Evolutionary conservation across 64 coral and sea anemone species (phyloP).

Genomic region (Pachyseris speciosa): DNA sequence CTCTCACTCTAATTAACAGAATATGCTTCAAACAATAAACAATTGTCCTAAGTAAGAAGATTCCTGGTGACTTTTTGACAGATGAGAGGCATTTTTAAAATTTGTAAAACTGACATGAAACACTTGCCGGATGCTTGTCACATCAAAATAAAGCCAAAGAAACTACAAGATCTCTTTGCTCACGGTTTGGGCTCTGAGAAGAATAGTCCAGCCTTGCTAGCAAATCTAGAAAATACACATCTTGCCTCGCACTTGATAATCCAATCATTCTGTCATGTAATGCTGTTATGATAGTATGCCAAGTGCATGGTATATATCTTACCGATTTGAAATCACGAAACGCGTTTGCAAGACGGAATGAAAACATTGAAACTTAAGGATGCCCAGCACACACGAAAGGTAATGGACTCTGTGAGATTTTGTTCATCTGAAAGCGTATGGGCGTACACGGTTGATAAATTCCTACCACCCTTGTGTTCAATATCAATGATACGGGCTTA

Average conservation of each 20-base stretch:
- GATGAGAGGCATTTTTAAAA: slow-evolving; percentile 3
- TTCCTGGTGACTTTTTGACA: background rate
- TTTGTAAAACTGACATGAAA: background rate
- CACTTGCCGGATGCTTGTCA: background rate
- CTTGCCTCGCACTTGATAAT: background rate
- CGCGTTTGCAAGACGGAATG: too few species aligned
- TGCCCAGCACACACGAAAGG: background rate
- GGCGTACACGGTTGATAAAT: background rate
- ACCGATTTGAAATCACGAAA: background rate
- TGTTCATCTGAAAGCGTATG: background rate
- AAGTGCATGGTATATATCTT: background rate
- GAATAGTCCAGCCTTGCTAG: background rate
- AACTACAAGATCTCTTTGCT: too few species aligned
- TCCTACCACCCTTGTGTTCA: background rate
- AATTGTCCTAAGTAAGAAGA: background rate
- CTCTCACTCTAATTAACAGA: background rate
- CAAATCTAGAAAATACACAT: background rate
- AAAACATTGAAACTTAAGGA: background rate
- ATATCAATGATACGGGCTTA: background rate
- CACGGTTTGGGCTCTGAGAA: background rate
- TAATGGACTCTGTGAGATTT: background rate
- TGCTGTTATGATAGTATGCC: background rate
- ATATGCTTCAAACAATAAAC: background rate
- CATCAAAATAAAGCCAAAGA: background rate
- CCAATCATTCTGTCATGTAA: background rate